Evolutionary conservation across 2,113 vertebrate genomes (phyloP), one percentile per base, ranked within the genome.

Genomic region (Eurystomus gularis): DNA sequence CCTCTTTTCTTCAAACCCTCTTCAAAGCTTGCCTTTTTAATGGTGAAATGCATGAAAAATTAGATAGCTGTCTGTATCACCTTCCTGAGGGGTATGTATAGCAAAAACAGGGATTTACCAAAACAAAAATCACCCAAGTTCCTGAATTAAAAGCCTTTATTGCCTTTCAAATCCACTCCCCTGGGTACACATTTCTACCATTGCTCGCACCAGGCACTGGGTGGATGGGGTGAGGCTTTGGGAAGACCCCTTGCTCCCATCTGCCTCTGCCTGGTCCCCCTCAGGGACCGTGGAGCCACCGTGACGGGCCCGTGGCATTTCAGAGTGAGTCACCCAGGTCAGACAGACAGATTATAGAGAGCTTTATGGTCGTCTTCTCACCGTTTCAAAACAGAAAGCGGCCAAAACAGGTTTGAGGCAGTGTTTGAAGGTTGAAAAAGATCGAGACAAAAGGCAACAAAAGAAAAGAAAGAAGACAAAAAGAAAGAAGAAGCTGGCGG

Each of bases 381-480:
- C 17, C 0, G 0, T 68, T 92, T 90, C 88, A 76, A 91, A 96
- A 92, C 69, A 80, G 54, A 89, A 93, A 85, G 91, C 4, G 0
- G 89, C 18, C 48, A 10, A 40, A 96, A 79, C 86, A 84, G 77
- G 83, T 96, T 91, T 86, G 57, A 95, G 55, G 60, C 88, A 88
- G 88, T 1, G 0, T 88, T 86, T 55, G 69, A 79, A 83, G 61
- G 37, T 16, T 79, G 57, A 60, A 93, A 87, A 86, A 89, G 69
- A 89, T 12, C 57, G 44, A 82, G 39, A 78, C 39, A 76, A 88
- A 92, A 92, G 48, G 46, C 51, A 84, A 39, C 14, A 46, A 35
- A 44, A 44, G 17, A 40, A 52, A 70, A 46, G 17, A 31, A 48
- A 68, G 52, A 57, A 57, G 31, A 57, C 10, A n/a, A 52, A 70